phyloP scores from a whole-genome alignment of 2,797 vertebrate species.

The Microcaecilia unicolor region DNA sequence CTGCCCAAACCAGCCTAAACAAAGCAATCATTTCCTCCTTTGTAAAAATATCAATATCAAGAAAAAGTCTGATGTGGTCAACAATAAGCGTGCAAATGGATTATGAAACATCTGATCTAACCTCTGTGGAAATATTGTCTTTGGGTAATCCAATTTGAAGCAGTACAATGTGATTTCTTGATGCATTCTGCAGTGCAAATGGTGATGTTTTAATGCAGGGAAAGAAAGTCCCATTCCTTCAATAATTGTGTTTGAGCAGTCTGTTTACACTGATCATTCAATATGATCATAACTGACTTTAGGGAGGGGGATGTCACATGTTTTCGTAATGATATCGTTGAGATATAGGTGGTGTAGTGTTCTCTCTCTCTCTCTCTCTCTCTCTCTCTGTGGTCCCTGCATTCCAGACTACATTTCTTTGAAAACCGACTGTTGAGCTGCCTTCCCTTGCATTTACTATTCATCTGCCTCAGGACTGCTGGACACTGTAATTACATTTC shows the following conservation, averaged over 20 bases:
- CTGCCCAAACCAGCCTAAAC: too few species aligned
- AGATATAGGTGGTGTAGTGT: constrained; percentile 5
- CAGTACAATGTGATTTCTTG: constrained; percentile 23
- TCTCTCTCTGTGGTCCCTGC: constrained; percentile 12
- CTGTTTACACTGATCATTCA: constrained; percentile 2
- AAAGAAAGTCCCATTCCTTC: constrained; percentile 15
- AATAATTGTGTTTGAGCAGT: constrained; percentile 14
- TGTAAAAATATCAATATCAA: constrained; percentile 14
- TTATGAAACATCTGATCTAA: constrained; percentile 33
- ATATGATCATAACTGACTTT: constrained; percentile 11
- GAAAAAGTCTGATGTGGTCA: constrained; percentile 16
- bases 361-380: too few species aligned
- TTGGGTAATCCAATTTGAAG: constrained; percentile 28
- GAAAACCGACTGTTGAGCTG: constrained; percentile 25
- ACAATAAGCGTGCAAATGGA: constrained; percentile 29
- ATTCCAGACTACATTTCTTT: constrained; percentile 27
- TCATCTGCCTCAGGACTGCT: constrained; percentile 19
- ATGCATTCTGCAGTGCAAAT: constrained; percentile 15
- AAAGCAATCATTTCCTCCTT: constrained; percentile 2
- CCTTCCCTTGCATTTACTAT: constrained; percentile 12
- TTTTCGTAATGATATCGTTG: constrained; percentile 11
- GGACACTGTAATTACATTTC: constrained; percentile 40
- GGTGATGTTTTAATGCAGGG: constrained; percentile 17
- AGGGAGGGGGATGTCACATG: constrained; percentile 9
- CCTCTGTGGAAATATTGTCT: constrained; percentile 26